Evolutionary conservation across 2,797 vertebrate species (phyloP), one percentile per base, ranked within the genome.

Genomic region (Notamacropus eugenii): DNA sequence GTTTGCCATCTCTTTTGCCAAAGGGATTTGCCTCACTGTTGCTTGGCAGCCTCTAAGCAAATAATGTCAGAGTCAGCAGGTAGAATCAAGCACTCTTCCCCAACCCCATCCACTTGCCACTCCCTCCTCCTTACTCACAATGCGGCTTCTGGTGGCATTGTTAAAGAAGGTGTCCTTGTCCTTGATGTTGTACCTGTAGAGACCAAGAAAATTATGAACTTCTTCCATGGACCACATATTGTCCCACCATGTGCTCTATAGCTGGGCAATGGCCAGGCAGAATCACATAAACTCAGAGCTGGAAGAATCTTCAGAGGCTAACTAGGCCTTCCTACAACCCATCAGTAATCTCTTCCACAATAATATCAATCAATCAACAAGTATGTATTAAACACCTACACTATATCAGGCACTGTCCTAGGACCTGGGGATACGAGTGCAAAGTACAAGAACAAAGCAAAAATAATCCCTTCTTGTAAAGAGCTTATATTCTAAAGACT

Each of bases 111-210:
- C 34, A 31, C 29, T 0, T 67, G 55, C 55, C 74, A 0, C 0
- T 55, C 24, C 55, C 19, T 91, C 34, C 6, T 31, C 27, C n/a
- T 94, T 93, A 99, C 99, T 99, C 98, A 99, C 99, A 98, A 99
- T 99, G 98, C 99, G 99, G 98, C 99, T 99, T 92, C 99, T 99
- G 2, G 99, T 99, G 59, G 99, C 99, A 13, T 99, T 99, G 98
- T 99, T 99, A 98, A 99, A 99, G 98, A 99, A 98, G 0, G 99
- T 99, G 67, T 99, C 99, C 98, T 99, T 99, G 59, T 99, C 99
- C 96, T 99, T 99, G 98, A 99, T 99, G 97, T 99, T 99, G 96
- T 99, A 99, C 98, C 99, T 99, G 97, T 90, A 98, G 96, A 98
- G 12, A 95, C 34, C 96, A 92, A 97, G 82, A 96, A 54, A 96